Conservation (phyloP, 2,888 invertebrate species). For the Drosophila mercatorum region DNA sequence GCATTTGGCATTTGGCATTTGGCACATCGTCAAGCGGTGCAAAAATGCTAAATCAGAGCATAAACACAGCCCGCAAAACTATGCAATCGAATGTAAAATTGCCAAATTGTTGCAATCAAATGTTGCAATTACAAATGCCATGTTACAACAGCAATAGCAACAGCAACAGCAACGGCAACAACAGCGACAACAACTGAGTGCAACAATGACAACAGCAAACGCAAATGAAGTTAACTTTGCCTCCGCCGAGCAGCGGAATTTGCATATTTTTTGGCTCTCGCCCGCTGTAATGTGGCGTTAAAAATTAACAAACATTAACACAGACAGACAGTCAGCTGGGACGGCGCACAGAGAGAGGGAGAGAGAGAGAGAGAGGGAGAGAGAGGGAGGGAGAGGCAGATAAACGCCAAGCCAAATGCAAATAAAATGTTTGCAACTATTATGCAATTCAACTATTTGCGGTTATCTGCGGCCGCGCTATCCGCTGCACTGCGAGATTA, state of each 20-base stretch:
- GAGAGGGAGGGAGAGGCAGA: slow-evolving; percentile 17
- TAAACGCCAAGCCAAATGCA: slow-evolving; percentile 48
- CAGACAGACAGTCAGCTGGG: slow-evolving; percentile 23
- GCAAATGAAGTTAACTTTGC: slow-evolving; percentile 48
- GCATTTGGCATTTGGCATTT: slow-evolving; percentile 9
- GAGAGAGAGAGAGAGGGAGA: not conserved
- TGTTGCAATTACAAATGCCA: slow-evolving; percentile 40
- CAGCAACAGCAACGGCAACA: slow-evolving; percentile 7
- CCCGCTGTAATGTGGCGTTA: slow-evolving; percentile 46
- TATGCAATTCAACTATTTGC: slow-evolving; percentile 67
- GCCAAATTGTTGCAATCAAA: slow-evolving; percentile 52
- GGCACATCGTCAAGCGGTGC: slow-evolving; percentile 22
- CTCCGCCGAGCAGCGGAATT: slow-evolving; percentile 30
- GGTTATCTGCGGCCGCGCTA: slow-evolving; percentile 49
- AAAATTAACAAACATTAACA: slow-evolving; percentile 68
- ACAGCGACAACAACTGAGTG: slow-evolving; percentile 6
- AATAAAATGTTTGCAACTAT: slow-evolving; percentile 68
- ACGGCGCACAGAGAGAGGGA: not conserved
- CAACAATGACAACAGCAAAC: slow-evolving; percentile 12
- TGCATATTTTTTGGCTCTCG: slow-evolving; percentile 42
- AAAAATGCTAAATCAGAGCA: slow-evolving; percentile 20
- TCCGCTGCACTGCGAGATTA: slow-evolving; percentile 35
- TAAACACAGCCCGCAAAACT: slow-evolving; percentile 32
- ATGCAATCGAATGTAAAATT: slow-evolving; percentile 46
- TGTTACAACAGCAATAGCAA: slow-evolving; percentile 18